Conservation (phyloP, 2,888 invertebrate species). For the Nephrotoma guestfalica region DNA sequence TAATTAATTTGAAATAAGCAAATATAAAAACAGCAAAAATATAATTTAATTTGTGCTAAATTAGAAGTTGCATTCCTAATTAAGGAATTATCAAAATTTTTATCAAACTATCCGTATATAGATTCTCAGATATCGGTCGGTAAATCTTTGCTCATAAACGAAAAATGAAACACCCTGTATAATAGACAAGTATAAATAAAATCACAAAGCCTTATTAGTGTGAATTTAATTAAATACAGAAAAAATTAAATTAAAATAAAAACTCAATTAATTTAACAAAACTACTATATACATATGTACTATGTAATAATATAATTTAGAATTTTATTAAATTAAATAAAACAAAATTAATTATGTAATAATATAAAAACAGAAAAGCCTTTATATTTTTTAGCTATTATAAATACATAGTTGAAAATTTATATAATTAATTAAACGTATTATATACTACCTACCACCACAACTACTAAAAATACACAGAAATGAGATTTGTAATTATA, state of each 20-base stretch:
- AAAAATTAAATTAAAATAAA: neutral
- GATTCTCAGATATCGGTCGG: too few relatives aligned
- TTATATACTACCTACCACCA: neutral
- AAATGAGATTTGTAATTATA: neutral
- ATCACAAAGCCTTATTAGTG: constrained; percentile 6
- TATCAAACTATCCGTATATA: too few relatives aligned
- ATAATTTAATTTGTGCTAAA: too few relatives aligned
- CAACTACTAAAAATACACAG: neutral
- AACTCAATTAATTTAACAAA: neutral
- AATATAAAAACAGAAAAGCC: neutral
- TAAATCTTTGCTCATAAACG: too few relatives aligned
- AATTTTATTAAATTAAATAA: neutral
- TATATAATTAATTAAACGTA: neutral
- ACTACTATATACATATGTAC: neutral
- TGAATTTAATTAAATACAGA: neutral
- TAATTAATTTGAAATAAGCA: too few relatives aligned
- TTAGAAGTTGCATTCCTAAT: too few relatives aligned
- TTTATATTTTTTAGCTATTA: neutral
- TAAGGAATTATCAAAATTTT: too few relatives aligned
- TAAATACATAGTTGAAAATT: neutral
- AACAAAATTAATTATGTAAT: neutral
- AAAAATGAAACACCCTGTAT: too few relatives aligned
- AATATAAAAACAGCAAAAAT: too few relatives aligned
- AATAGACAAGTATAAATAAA: neutral
- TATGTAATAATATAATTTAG: neutral